Base-by-base conservation (phyloP, 2,888 invertebrate genomes). In the Dinocampus coccinellae region DNA sequence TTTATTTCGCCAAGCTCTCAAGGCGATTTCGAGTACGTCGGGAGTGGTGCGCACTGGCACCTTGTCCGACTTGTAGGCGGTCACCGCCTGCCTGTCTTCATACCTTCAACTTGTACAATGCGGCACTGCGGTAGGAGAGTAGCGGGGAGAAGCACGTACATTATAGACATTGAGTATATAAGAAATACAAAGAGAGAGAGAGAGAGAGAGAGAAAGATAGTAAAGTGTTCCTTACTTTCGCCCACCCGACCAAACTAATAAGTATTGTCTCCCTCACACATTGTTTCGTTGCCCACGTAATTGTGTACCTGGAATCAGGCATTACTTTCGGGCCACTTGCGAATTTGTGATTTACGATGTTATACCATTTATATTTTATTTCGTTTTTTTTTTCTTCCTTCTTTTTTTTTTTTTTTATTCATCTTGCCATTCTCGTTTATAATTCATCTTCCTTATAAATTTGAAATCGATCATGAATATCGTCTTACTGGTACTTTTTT, bases 201-300 rank as follows among this genome's bases (percentile, higher is more conserved):
- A 68, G 13, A 62, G 26, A 57, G 36, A 69, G 24, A 34, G 36
- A 68, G 34, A 60, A 36, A 52, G 61, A 1, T 10, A 42, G 16
- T 36, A n/a, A 20, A 13, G 26, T 58, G 26, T 16, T 55, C 55
- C 24, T 26, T 55, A 52, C 20, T 29, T 42, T 67, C 84, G 80
- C 84, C 83, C 84, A 84, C 82, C 78, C 76, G 77, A 72, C 74
- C 75, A 77, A 78, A 79, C 81, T 82, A 82, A 83, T 83, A 82
- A 81, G 81, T 84, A 82, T 83, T 83, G 82, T 82, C 80, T 79
- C 63, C 75, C 78, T 76, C 73, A 69, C 77, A 80, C 76, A 83
- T 83, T 84, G 83, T 82, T 82, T 81, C 77, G 76, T 76, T 79
- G 80, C 82, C 83, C 83, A 83, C 81, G 80, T 81, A 77, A 70